phyloP scores from a whole-genome alignment of 2,797 vertebrate species.

The Botia kubotai region DNA sequence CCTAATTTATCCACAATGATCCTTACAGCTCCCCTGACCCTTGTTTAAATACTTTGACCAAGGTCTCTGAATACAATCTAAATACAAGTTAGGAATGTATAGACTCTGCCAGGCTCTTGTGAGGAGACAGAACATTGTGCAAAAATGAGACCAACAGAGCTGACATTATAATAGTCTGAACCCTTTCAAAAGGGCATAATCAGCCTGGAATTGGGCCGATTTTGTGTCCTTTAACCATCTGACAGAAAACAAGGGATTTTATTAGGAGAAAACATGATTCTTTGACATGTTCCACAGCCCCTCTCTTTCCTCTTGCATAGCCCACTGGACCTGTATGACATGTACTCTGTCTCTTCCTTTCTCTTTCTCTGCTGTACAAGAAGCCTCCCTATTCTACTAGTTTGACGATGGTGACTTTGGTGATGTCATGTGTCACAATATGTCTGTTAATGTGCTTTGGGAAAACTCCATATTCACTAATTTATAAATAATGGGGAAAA shows the following conservation, averaged over 20 bases:
- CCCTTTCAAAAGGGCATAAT: constrained; percentile 69
- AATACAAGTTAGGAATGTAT: not conserved
- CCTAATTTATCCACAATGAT: not conserved
- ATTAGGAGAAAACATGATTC: constrained; percentile 72
- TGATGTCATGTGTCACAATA: constrained; percentile 36
- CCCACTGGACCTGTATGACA: constrained; percentile 58
- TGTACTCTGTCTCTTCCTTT: constrained; percentile 52
- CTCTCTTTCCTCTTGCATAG: constrained; percentile 61
- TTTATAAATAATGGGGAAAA: no score
- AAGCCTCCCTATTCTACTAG: not conserved
- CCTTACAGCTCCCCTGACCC: not conserved
- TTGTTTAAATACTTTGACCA: not conserved
- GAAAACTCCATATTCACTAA: not conserved
- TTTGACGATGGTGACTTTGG: not conserved
- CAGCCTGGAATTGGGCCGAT: constrained; percentile 68
- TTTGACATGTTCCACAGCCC: constrained; percentile 59
- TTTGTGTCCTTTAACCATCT: constrained; percentile 73
- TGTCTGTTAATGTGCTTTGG: constrained; percentile 10
- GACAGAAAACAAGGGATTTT: constrained; percentile 66
- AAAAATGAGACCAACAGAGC: constrained; percentile 59
- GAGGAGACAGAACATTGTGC: constrained; percentile 21
- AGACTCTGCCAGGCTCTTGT: constrained; percentile 12
- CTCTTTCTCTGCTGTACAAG: not conserved
- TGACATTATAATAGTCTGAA: constrained; percentile 67
- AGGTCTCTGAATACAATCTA: not conserved